A percentile compares a stretch with the other conserved stretches of the same genome.
Evolutionary conservation across 2,113 vertebrate genomes (phyloP).

Genomic region (Paedocypris sp.): DNA sequence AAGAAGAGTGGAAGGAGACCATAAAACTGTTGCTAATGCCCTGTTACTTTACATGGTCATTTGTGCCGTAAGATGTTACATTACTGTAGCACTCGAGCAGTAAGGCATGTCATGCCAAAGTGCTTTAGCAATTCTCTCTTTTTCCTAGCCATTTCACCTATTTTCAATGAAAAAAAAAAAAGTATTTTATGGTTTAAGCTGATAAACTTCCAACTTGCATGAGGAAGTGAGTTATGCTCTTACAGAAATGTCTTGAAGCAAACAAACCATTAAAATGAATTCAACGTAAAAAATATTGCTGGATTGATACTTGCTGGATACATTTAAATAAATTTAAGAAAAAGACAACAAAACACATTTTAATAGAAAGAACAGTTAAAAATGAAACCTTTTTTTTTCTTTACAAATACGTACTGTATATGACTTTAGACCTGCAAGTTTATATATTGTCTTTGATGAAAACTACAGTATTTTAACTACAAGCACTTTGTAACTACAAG

Average conservation of each 20-base stretch:
- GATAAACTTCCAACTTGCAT: not conserved
- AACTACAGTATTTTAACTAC: too few relatives aligned
- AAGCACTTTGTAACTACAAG: not conserved
- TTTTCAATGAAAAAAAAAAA: not conserved
- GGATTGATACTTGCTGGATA: too few relatives aligned
- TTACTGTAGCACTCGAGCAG: not conserved
- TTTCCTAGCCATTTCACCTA: not conserved
- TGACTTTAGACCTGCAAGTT: too few relatives aligned
- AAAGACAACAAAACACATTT: too few relatives aligned
- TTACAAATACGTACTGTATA: too few relatives aligned
- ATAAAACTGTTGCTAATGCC: conserved; percentile 12
- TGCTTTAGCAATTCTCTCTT: not conserved
- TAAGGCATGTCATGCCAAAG: not conserved
- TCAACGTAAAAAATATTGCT: too few relatives aligned
- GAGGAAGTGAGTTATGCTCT: not conserved
- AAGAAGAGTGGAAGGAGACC: not conserved
- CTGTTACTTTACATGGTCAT: conserved; percentile 6
- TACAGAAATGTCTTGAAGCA: too few relatives aligned
- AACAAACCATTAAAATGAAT: too few relatives aligned
- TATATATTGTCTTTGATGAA: too few relatives aligned
- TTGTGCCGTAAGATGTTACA: not conserved
- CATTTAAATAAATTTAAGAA: too few relatives aligned
- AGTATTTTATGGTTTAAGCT: not conserved
- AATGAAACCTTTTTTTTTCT: too few relatives aligned
- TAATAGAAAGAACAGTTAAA: too few relatives aligned